Conservation (phyloP, 2,888 invertebrate genomes). For the Folsomia manolachei region DNA sequence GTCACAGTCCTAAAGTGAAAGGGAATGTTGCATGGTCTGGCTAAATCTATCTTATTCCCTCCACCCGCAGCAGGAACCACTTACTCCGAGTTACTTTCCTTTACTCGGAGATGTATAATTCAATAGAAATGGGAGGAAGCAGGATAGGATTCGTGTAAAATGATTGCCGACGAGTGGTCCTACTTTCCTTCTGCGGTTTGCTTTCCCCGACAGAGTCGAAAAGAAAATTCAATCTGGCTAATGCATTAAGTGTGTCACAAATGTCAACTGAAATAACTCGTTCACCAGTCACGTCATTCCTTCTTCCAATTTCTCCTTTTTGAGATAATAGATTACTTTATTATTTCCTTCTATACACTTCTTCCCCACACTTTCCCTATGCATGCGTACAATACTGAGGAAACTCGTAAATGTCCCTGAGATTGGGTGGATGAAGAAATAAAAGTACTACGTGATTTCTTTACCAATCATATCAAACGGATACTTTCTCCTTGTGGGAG, state of each 20-base stretch:
- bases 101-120: no score
- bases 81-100: neutral
- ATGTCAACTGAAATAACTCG: constrained; percentile 48
- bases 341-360: neutral
- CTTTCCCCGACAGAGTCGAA: constrained; percentile 36
- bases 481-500: neutral
- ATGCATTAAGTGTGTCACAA: constrained; percentile 51
- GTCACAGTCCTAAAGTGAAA: constrained; percentile 3
- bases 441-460: constrained; percentile 19
- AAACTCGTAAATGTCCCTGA: no score
- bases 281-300: constrained; percentile 24
- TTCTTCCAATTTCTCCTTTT: constrained; percentile 17
- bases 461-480: constrained; percentile 11
- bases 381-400: no score
- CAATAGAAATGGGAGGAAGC: no score
- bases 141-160: neutral
- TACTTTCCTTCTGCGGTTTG: constrained; percentile 50
- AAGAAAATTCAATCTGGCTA: constrained; percentile 51
- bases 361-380: neutral
- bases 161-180: constrained; percentile 36
- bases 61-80: constrained; percentile 2
- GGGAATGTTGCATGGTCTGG: neutral
- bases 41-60: neutral
- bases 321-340: constrained; percentile 23
- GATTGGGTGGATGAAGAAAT: no score